A percentile compares a stretch with the other conserved stretches of the same genome.
Conservation (phyloP, 2,797 vertebrate genomes). For the Gallinago solitaria region DNA sequence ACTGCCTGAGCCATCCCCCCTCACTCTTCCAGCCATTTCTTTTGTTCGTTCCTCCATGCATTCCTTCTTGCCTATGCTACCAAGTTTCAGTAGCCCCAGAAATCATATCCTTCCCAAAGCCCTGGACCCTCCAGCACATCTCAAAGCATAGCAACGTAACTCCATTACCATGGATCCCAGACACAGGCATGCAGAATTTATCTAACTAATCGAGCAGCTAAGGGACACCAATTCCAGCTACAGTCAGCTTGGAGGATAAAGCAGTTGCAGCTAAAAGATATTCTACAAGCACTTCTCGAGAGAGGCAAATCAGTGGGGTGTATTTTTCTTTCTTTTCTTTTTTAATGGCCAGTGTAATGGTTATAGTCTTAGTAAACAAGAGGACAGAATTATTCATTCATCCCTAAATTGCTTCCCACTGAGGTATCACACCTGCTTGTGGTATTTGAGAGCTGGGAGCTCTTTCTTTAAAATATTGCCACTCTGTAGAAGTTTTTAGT, state of each 20-base stretch:
- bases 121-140: slow-evolving; percentile 10
- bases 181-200: slow-evolving; percentile 29
- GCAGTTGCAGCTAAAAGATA: not conserved
- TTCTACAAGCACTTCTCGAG: not conserved
- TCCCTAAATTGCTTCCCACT: not conserved
- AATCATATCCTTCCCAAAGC: not conserved
- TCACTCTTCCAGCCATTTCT: not conserved
- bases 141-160: slow-evolving; percentile 60
- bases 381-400: not conserved
- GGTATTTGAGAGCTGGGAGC: slow-evolving; percentile 1
- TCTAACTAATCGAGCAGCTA: slow-evolving; percentile 13
- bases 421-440: not conserved
- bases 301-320: not conserved
- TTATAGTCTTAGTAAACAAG: not conserved
- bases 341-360: not conserved
- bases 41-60: not conserved
- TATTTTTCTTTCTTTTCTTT: not conserved
- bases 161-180: slow-evolving; percentile 67
- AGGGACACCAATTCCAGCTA: slow-evolving; percentile 34
- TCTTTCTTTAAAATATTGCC: not conserved
- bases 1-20: not conserved
- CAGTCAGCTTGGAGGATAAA: not conserved
- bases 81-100: slow-evolving; percentile 13
- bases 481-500: not conserved
- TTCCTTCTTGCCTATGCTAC: slow-evolving; percentile 9